A percentile compares a stretch with the other conserved stretches of the same genome.
Evolutionary conservation across 2,888 invertebrate genomes (phyloP).

Genomic region (Cordilura impudica): DNA sequence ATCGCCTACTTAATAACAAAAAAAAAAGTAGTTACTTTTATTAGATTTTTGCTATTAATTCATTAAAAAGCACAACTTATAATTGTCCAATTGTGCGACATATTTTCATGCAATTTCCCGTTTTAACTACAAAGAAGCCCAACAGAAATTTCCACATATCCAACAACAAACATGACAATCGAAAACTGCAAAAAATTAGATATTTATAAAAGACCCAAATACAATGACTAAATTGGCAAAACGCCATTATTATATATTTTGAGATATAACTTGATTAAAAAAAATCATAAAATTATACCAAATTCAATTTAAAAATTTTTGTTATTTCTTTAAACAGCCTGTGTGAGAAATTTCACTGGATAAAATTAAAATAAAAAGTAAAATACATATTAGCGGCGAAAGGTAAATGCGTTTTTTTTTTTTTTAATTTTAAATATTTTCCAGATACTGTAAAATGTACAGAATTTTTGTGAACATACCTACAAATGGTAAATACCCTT

Average conservation of each 20-base stretch:
- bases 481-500: too few species aligned
- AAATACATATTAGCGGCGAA: too few species aligned
- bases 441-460: too few species aligned
- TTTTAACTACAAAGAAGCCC: constrained; percentile 1
- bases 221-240: constrained; percentile 35
- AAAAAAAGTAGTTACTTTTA: neutral
- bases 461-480: too few species aligned
- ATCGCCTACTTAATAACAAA: neutral
- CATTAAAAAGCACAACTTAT: neutral
- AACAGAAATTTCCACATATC: constrained; percentile 28
- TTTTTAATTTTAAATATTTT: too few species aligned
- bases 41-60: constrained; percentile 19
- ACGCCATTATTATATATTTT: constrained; percentile 3
- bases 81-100: constrained; percentile 12
- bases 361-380: too few species aligned
- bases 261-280: neutral
- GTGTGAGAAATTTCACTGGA: too few species aligned
- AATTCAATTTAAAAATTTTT: too few species aligned
- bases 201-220: constrained; percentile 5
- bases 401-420: too few species aligned
- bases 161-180: neutral
- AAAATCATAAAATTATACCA: neutral
- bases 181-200: neutral
- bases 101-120: constrained; percentile 21
- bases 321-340: too few species aligned